These are phyloP conservation scores for Drosophila equinoxialis DNA, from an alignment of 1,140 invertebrate species.

Conservation along the genomic window DNA sequence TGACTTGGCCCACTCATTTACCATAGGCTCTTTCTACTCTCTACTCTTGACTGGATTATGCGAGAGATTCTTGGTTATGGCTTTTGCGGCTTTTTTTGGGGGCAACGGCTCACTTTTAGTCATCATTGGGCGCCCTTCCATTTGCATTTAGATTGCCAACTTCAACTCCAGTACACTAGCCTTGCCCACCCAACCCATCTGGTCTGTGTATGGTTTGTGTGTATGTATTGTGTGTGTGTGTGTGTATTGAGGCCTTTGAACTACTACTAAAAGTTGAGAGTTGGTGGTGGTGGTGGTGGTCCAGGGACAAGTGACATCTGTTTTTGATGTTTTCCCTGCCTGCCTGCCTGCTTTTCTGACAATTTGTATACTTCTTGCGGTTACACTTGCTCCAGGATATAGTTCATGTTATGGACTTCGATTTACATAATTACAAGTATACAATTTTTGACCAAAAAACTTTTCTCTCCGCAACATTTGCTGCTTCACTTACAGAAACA, in stretches of 20 bases:
- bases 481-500: neutral
- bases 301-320: slow-evolving; percentile 63
- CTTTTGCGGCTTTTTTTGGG: slow-evolving; percentile 69
- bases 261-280: slow-evolving; percentile 14
- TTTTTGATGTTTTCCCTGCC: slow-evolving; percentile 46
- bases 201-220: neutral
- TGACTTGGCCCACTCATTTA: slow-evolving; percentile 57
- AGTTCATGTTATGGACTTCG: slow-evolving; percentile 59
- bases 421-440: slow-evolving; percentile 71
- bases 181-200: neutral
- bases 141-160: slow-evolving; percentile 78
- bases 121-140: slow-evolving; percentile 56
- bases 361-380: slow-evolving; percentile 63
- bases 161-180: slow-evolving; percentile 4
- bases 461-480: neutral
- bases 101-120: slow-evolving; percentile 61
- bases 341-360: slow-evolving; percentile 48
- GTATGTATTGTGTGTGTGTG: slow-evolving; percentile 12
- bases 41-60: slow-evolving; percentile 54
- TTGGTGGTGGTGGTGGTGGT: slow-evolving; percentile 2
- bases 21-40: neutral
- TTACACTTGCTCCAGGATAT: slow-evolving; percentile 15
- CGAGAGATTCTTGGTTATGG: slow-evolving; percentile 79
- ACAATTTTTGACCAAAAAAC: slow-evolving; percentile 34
- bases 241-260: slow-evolving; percentile 48